Conservation (phyloP, 1,140 invertebrate species). For the Drosophila seguyi region DNA sequence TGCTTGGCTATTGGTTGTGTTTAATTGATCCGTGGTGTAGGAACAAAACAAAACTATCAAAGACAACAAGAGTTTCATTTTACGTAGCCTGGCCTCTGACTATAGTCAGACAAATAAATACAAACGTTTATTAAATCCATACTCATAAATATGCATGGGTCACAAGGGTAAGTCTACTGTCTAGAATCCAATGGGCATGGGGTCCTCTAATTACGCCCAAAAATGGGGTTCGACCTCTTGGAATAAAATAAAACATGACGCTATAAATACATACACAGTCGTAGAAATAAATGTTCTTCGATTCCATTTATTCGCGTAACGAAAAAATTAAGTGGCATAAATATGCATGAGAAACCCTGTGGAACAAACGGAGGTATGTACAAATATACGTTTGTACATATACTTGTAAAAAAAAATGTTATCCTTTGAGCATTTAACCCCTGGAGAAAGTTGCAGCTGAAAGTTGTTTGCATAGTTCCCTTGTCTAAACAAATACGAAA, state of each 20-base stretch:
- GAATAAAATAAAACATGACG: slow-evolving; percentile 43
- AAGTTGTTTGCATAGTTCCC: slow-evolving; percentile 65
- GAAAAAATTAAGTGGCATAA: slow-evolving; percentile 76
- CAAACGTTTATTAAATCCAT: slow-evolving; percentile 77
- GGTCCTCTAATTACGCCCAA: slow-evolving; percentile 62
- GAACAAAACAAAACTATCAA: slow-evolving; percentile 18
- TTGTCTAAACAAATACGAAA: slow-evolving; percentile 61
- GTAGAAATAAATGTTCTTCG: slow-evolving; percentile 45
- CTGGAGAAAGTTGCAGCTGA: slow-evolving; percentile 48
- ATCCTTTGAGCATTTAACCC: slow-evolving; percentile 40
- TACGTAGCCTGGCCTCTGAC: not conserved
- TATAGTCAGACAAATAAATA: slow-evolving; percentile 42
- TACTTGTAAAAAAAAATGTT: slow-evolving; percentile 20
- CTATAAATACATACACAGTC: slow-evolving; percentile 18
- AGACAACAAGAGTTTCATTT: not conserved
- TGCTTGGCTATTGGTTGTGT: not conserved
- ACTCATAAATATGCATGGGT: slow-evolving; percentile 79
- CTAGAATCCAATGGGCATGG: slow-evolving; percentile 17
- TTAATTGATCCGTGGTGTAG: slow-evolving; percentile 1
- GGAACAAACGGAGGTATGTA: not conserved
- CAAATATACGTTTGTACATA: not conserved
- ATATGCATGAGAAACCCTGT: slow-evolving; percentile 68
- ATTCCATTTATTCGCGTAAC: slow-evolving; percentile 39
- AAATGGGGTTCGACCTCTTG: slow-evolving; percentile 19
- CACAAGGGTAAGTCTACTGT: not conserved